These are phyloP conservation scores for Cyclargus thomasi DNA, from an alignment of 1,140 invertebrate genomes.

Conservation along the genomic window DNA sequence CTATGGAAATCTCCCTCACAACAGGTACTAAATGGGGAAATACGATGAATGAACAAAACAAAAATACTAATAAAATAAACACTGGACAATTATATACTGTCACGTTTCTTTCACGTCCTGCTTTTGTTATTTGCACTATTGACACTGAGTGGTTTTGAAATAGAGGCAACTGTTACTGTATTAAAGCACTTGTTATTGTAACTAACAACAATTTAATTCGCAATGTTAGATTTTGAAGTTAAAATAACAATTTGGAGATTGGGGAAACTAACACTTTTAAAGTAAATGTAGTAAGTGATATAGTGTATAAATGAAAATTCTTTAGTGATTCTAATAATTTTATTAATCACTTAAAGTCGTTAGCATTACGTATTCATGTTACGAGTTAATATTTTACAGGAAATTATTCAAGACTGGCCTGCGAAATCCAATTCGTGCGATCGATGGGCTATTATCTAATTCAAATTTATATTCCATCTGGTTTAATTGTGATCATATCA, in stretches of 20 bases:
- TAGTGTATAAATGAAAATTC: background rate
- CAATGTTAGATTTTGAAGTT: background rate
- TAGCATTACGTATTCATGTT: background rate
- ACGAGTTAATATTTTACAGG: conserved; percentile 77
- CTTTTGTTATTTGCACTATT: conserved; percentile 70
- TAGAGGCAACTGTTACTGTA: conserved; percentile 32
- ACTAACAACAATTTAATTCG: background rate
- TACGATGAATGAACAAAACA: conserved; percentile 30
- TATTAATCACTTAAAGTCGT: background rate
- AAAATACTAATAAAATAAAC: conserved; percentile 40
- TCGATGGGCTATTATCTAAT: conserved; percentile 99
- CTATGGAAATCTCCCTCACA: conserved; percentile 93
- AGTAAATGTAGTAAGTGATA: background rate
- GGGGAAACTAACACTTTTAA: background rate
- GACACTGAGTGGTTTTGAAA: conserved; percentile 59
- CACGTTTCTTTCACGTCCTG: conserved; percentile 72
- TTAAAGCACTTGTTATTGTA: conserved; percentile 10
- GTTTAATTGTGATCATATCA: conserved; percentile 98
- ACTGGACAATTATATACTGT: conserved; percentile 61
- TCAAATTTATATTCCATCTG: conserved; percentile 99
- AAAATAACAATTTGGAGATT: background rate
- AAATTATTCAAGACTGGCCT: conserved; percentile 97
- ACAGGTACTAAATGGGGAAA: conserved; percentile 82
- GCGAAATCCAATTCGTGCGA: conserved; percentile 97
- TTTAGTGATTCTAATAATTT: background rate